Evolutionary conservation across 2,113 vertebrate genomes (phyloP).

Genomic region (Sphaerodactylus townsendi): DNA sequence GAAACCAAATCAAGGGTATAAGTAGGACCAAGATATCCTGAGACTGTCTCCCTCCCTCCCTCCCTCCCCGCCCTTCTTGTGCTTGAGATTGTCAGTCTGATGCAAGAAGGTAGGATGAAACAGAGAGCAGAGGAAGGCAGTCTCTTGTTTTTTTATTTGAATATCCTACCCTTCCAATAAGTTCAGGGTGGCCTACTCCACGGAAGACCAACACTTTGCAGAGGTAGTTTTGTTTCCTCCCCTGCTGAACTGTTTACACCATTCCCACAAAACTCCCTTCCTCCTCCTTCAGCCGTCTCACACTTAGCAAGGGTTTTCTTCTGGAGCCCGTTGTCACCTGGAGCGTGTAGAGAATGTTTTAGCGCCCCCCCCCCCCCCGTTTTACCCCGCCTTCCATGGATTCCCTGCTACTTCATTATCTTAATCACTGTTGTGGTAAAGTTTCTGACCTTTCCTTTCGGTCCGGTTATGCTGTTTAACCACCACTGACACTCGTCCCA

Average conservation of each 20-base stretch:
- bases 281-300: not conserved
- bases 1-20: not conserved
- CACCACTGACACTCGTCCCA: constrained; percentile 70
- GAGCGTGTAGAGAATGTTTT: not conserved
- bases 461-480: constrained; percentile 72
- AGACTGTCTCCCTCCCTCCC: too few species aligned
- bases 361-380: not conserved
- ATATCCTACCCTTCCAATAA: too few species aligned
- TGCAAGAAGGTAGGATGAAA: too few species aligned
- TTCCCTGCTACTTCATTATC: constrained; percentile 75
- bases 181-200: too few species aligned
- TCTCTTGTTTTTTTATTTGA: too few species aligned
- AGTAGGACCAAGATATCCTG: not conserved
- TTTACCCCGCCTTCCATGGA: constrained; percentile 41
- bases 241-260: not conserved
- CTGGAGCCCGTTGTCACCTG: constrained; percentile 38
- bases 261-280: not conserved
- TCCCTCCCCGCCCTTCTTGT: too few species aligned
- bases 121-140: too few species aligned
- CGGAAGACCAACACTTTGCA: too few species aligned
- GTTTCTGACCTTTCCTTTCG: constrained; percentile 84
- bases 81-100: too few species aligned
- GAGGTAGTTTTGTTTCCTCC: not conserved
- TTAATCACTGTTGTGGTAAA: constrained; percentile 84
- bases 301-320: rapidly evolving